phyloP scores from a whole-genome alignment of 1,140 invertebrate species.

The Elysia chlorotica region DNA sequence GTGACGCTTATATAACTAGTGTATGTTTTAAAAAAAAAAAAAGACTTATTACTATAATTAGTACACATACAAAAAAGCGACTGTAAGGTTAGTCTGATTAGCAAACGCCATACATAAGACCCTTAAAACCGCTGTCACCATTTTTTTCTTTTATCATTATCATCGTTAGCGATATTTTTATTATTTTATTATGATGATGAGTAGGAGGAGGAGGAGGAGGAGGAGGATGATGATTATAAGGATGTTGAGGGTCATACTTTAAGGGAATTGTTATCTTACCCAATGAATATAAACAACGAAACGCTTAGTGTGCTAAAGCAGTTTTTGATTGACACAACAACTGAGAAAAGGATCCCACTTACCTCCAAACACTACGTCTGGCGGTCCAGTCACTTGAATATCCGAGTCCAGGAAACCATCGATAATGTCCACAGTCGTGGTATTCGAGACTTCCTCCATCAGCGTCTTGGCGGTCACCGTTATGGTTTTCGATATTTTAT shows the following conservation, averaged over 20 bases:
- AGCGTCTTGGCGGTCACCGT: conserved; percentile 35
- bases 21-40: too few relatives aligned
- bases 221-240: conserved; percentile 4
- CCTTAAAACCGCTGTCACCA: too few relatives aligned
- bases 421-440: conserved; percentile 36
- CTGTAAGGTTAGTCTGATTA: too few relatives aligned
- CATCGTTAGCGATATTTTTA: not conserved
- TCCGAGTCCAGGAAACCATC: conserved; percentile 30
- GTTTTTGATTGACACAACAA: not conserved
- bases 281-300: too few relatives aligned
- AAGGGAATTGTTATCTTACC: not conserved
- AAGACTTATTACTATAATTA: too few relatives aligned
- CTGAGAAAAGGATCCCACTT: too few relatives aligned
- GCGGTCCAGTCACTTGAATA: conserved; percentile 21
- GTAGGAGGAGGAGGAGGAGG: not conserved
- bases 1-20: too few relatives aligned
- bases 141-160: too few relatives aligned
- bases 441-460: conserved; percentile 32
- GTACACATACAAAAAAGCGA: too few relatives aligned
- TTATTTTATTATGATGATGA: conserved; percentile 7
- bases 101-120: too few relatives aligned
- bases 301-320: too few relatives aligned
- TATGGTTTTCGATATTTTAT: conserved; percentile 30
- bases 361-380: conserved; percentile 7
- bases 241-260: too few relatives aligned